Evolutionary conservation across 1,140 invertebrate genomes (phyloP), one percentile per base, ranked within the genome.

Genomic region (Oncopodura yosiiana): DNA sequence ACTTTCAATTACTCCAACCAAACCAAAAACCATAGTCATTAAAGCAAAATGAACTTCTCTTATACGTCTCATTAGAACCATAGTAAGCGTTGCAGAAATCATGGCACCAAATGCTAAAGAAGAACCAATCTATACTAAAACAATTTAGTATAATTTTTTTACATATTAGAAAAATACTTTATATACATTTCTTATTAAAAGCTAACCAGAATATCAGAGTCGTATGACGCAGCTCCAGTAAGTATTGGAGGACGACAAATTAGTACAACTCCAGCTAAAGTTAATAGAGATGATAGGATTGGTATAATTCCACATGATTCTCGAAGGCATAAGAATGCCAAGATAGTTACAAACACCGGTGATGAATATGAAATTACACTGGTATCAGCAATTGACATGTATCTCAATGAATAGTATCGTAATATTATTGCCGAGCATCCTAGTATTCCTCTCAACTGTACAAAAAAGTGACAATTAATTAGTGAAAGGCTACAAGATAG

Each of bases 261-360:
- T 2, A 61, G 24, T 1, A 34, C 11, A 0, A 56, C 49, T 14
- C 59, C 59, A 21, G 34, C 2, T 4, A 30, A 29, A 4, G 59
- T 55, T 11, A 56, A 2, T 3, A 53, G 1, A 8, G 59, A 53
- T 12, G 50, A 8, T 0, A 57, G 8, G 11, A 61, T 19, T 5
- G 54, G 27, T 3, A 56, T 32, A 14, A 52, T 1, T 12, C 59
- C 59, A 30, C 59, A 61, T 53, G 53, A 53, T 30, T 61, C 59
- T 36, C 46, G 32, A 1, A 61, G 39, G 32, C 30, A 50, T 36
- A 60, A 54, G 39, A 54, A 52, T 8, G 57, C 57, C 5, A 60
- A 51, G 32, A 60, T 54, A 24, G 38, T 26, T 8, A 55, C 49
- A 34, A 60, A 38, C 4, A 55, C 57, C 5, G 57, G 51, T 4